Conservation (phyloP, 2,113 vertebrate genomes). For the Bettongia penicillata region DNA sequence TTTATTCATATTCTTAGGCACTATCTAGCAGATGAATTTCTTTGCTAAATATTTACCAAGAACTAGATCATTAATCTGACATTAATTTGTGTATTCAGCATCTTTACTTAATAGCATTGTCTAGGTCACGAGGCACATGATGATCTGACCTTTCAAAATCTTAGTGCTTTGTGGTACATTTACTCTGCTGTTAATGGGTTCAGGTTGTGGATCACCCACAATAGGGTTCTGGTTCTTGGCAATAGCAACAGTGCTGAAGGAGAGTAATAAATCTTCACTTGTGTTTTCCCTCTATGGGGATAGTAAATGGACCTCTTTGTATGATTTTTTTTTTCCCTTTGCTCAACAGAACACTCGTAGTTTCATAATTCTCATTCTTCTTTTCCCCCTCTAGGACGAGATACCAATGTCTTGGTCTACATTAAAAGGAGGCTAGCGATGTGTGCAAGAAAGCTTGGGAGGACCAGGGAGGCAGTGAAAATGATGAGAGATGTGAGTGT, state of each 20-base stretch:
- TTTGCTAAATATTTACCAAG: constrained; percentile 31
- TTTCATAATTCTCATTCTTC: constrained; percentile 61
- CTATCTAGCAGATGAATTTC: constrained; percentile 57
- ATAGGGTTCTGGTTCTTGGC: neutral
- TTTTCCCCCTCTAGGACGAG: constrained; percentile 89
- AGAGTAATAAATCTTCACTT: neutral
- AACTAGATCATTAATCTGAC: neutral
- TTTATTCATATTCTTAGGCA: constrained; percentile 27
- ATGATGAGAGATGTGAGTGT: constrained; percentile 99
- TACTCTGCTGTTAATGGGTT: constrained; percentile 1
- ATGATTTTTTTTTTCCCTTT: constrained; percentile 52
- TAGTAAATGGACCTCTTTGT: constrained; percentile 51
- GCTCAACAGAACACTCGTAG: constrained; percentile 27
- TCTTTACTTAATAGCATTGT: constrained; percentile 36
- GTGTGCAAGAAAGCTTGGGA: constrained; percentile 98
- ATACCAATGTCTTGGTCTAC: constrained; percentile 98
- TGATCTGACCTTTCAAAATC: constrained; percentile 58
- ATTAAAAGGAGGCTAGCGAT: constrained; percentile 98
- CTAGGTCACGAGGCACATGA: constrained; percentile 33
- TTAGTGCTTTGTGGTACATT: constrained; percentile 12
- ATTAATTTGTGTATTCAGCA: neutral
- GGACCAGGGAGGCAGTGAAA: constrained; percentile 98
- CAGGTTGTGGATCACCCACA: neutral
- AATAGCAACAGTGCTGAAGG: constrained; percentile 33
- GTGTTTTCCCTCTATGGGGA: constrained; percentile 51